Base-by-base conservation (phyloP, 2,888 invertebrate genomes). In the Epicampocera succincta region DNA sequence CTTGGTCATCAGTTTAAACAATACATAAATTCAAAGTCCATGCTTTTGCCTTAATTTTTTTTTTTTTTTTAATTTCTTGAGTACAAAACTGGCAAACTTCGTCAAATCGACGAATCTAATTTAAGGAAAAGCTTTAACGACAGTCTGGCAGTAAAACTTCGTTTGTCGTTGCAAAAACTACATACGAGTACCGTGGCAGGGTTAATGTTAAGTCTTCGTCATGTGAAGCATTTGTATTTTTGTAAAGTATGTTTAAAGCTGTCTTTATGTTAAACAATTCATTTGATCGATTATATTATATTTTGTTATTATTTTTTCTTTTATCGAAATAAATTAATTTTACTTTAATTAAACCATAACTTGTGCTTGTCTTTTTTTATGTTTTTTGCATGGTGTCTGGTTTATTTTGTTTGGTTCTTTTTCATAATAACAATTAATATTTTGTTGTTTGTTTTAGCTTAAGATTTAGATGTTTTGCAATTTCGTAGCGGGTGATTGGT, bases 301-400 rank as follows among this genome's bases (percentile, higher is more conserved):
- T 4, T 42, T n/a, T 44, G 5, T 19, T 21, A 50, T 60, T 44
- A 21, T 8, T 46, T 17, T 46, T 5, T 9, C 19, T 33, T 69
- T 33, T 33, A 48, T 40, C 40, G 56, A 40, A 76, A 76, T 69
- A 76, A 52, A 68, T 46, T 68, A 17, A 46, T 68, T 61, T 65
- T 44, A 33, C 11, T 50, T 38, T 60, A 44, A 42, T 48, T 74
- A 63, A 63, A 65, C 50, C 19, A 50, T 25, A 44, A 44, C 12
- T 44, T 76, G 38, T 25, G 46, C 42, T 60, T 60, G 25, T 29
- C 33, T 46, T 42, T 29, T 72, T 61, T 21, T n/a, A 4, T 29
- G 29, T 6, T 33, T 68, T 60, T 40, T 76, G 61, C 54, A 69
- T 76, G 68, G 75, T 75, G 50, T 52, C 68, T 50, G 68, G 42